Base-by-base conservation (phyloP, 1,140 invertebrate species). In the Plectrocnemia conspersa region DNA sequence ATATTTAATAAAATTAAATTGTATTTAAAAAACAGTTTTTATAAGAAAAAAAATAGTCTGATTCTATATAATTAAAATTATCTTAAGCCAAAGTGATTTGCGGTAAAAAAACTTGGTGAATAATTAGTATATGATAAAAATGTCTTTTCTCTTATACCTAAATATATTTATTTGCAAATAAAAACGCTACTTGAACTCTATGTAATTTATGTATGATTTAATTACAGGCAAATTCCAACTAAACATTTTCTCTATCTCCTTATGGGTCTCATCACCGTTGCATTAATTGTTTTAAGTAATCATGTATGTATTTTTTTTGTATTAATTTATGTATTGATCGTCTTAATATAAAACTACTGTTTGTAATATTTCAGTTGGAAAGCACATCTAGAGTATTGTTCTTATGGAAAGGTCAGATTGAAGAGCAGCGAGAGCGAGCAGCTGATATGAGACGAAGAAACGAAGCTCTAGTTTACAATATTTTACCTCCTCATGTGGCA, bases 401-500 rank as follows among this genome's bases (percentile, higher is more conserved):
- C 63, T 70, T 88, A 2, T 85, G 86, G 74, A 55, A 69, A 40
- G 66, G 62, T 21, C 68, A 73, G 61, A 68, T 65, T 70, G 79
- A 54, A 80, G 85, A 83, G 59, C 91, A 95, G 67, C 79, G 88
- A 19, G 88, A 93, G 71, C 80, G 84, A 44, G 91, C 91, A 3
- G 80, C 85, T 5, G 89, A 93, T 68, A 85, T 96, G 77, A 79
- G 91, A 56, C 77, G 87, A 32, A 80, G 92, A 55, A 97, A 96
- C 68, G 91, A 92, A 68, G 88, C 88, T 19, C 77, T 97, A 2
- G 88, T 93, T 29, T 88, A 89, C 68, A 91, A 91, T 66, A 86
- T 91, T 42, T 65, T 91, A 61, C 92, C 92, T 6, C 88, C 88
- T 7, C 91, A 95, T 71, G 92, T 96, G 19, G 92, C 92, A 24